A percentile compares a stretch with the other conserved stretches of the same genome.
These are phyloP conservation scores for Axinella damicornis DNA, from an alignment of 37 sponge, comb jelly and placozoan species.

Conservation along the genomic window DNA sequence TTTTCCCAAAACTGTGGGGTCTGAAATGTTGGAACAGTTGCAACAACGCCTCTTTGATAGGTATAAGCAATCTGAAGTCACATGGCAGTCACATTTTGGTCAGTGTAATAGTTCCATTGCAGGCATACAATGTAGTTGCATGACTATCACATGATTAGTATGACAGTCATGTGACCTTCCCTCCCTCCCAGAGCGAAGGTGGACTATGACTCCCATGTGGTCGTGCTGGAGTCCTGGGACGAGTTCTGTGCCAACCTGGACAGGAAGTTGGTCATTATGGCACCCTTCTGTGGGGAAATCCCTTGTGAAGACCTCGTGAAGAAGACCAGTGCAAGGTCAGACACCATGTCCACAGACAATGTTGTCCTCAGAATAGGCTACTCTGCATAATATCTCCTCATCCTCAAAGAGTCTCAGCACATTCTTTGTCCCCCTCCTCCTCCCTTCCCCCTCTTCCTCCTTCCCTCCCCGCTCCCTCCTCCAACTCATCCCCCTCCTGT, in stretches of 20 bases:
- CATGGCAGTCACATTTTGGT: background rate
- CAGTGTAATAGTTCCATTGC: background rate
- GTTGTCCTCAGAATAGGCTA: no score
- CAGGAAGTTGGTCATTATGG: slow-evolving; percentile 88
- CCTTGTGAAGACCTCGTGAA: slow-evolving; percentile 94
- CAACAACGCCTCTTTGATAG: slow-evolving; percentile 71
- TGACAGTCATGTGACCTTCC: no score
- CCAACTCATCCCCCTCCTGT: no score
- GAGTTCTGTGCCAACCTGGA: slow-evolving; percentile 82
- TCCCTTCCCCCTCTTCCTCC: background rate
- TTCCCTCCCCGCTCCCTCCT: background rate
- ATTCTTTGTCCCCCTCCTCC: no score
- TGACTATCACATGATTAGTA: no score
- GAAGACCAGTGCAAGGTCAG: slow-evolving; percentile 86
- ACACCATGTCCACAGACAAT: background rate
- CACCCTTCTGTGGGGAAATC: slow-evolving; percentile 92
- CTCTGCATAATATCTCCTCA: no score
- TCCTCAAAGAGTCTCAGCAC: no score
- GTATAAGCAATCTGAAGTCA: slow-evolving; percentile 34
- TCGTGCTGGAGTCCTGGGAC: slow-evolving; percentile 70
- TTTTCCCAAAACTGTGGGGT: no score
- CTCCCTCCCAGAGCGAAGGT: slow-evolving; percentile 67
- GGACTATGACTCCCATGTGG: slow-evolving; percentile 72
- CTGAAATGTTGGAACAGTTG: slow-evolving; percentile 50
- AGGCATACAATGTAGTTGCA: background rate